Conservation (phyloP, 2,113 vertebrate species). For the Vanacampus margaritifer region DNA sequence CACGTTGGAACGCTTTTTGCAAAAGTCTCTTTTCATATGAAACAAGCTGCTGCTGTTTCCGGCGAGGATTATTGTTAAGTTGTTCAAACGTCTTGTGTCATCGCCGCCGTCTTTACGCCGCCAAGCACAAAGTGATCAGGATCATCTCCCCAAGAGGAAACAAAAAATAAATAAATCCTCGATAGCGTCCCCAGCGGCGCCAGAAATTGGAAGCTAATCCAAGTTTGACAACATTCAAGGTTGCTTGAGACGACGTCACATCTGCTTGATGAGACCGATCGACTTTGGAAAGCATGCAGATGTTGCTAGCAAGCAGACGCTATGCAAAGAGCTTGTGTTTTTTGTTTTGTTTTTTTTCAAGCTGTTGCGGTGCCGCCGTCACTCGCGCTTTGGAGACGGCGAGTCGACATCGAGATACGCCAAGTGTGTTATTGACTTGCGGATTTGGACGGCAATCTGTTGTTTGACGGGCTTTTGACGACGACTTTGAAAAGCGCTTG, state of each 20-base stretch:
- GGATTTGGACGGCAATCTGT: constrained; percentile 50
- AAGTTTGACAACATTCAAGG: neutral
- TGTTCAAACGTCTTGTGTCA: constrained; percentile 33
- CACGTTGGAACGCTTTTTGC: neutral
- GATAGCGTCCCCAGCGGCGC: neutral
- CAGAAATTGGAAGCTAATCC: neutral
- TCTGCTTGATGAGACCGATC: neutral
- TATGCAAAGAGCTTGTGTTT: neutral
- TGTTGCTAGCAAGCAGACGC: neutral
- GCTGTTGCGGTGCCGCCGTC: neutral
- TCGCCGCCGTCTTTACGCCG: constrained; percentile 4
- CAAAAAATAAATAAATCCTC: constrained; percentile 22
- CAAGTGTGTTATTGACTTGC: constrained; percentile 13
- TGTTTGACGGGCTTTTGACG: constrained; percentile 50
- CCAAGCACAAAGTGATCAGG: constrained; percentile 22
- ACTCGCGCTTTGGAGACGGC: neutral
- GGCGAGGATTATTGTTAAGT: constrained; percentile 33
- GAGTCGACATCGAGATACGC: neutral
- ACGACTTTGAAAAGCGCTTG: constrained; percentile 4
- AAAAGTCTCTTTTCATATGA: neutral
- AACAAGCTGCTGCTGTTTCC: neutral
- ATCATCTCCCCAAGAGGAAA: constrained; percentile 42
- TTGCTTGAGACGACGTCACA: neutral
- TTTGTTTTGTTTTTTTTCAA: neutral
- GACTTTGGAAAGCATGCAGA: neutral